phyloP scores from a whole-genome alignment of 2,888 invertebrate species.

The Theristus sp. region DNA sequence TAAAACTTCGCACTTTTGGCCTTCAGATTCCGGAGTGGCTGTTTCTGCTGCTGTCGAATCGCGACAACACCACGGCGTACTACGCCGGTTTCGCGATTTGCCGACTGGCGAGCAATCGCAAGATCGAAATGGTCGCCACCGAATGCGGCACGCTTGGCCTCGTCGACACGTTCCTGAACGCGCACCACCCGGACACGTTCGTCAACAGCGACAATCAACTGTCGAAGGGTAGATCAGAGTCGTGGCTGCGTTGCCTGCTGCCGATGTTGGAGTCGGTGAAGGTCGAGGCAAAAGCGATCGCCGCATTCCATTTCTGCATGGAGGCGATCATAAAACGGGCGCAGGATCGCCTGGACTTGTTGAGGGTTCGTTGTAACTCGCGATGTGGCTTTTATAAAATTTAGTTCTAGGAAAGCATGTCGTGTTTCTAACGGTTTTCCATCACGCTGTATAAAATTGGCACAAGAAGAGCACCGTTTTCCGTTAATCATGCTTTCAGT shows the following conservation, averaged over 20 bases:
- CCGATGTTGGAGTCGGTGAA: neutral
- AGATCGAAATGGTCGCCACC: slow-evolving; percentile 81
- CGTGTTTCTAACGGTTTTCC: too few species aligned
- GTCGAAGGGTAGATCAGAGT: neutral
- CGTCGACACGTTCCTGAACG: slow-evolving; percentile 80
- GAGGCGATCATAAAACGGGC: slow-evolving; percentile 86
- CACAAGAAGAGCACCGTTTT: too few species aligned
- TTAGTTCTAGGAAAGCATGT: too few species aligned
- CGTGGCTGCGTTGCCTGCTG: neutral
- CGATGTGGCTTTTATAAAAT: too few species aligned
- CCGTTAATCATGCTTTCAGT: too few species aligned
- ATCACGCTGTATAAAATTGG: too few species aligned
- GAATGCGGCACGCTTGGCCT: slow-evolving; percentile 80
- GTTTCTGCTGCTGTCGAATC: slow-evolving; percentile 31
- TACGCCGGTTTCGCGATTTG: slow-evolving; percentile 91
- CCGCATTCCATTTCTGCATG: slow-evolving; percentile 95
- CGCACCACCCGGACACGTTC: slow-evolving; percentile 82
- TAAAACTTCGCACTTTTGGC: neutral
- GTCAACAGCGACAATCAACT: slow-evolving; percentile 40
- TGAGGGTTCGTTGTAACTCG: slow-evolving; percentile 13
- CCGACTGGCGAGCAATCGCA: slow-evolving; percentile 82
- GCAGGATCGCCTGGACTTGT: slow-evolving; percentile 27
- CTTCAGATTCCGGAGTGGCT: slow-evolving; percentile 19
- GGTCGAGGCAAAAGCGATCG: slow-evolving; percentile 71
- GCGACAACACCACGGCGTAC: slow-evolving; percentile 71